Evolutionary conservation across 2,113 vertebrate genomes (phyloP), one percentile per base, ranked within the genome.

Genomic region (Chunga burmeisteri): DNA sequence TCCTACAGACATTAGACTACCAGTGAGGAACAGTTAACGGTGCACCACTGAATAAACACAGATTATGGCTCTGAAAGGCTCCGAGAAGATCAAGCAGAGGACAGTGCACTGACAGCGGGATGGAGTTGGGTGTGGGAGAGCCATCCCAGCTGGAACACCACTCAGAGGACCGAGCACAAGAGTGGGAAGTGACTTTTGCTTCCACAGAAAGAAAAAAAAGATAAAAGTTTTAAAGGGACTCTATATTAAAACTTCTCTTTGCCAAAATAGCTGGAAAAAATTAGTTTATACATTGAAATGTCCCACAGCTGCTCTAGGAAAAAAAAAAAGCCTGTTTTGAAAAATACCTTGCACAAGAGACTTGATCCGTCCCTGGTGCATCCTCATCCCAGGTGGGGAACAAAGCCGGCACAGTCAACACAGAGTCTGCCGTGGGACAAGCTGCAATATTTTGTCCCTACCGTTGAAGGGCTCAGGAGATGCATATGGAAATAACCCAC

Each of bases 81-180:
- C 86, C 0, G 2, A 29, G 83, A 47, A 86, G 96, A 97, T 95
- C 91, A 91, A 12, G 78, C 86, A 68, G 94, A 97, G 95, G 94
- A 97, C 95, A 96, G 83, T 52, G 58, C 73, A 9, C 86, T 94
- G 95, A 93, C 95, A 95, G 92, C 10, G 2, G 93, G 77, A 86
- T 52, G 75, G 81, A 47, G 79, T 4, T 3, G 62, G 95, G 96
- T 95, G 97, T 94, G 89, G 61, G 81, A 97, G 97, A 97, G 94
- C 70, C 74, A 16, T 93, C 89, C 97, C 97, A 97, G 95, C 97
- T 97, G 97, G 97, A 96, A 74, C 2, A 7, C 67, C 1, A 11
- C 92, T 65, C 71, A 8, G 34, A 61, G 36, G 7, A 91, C 68
- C 2, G 0, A 70, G 50, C 27, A 49, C 1, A 0, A 16, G n/a